Evolutionary conservation across 2,888 invertebrate species (phyloP).

Genomic region (Cerastis leucographa): DNA sequence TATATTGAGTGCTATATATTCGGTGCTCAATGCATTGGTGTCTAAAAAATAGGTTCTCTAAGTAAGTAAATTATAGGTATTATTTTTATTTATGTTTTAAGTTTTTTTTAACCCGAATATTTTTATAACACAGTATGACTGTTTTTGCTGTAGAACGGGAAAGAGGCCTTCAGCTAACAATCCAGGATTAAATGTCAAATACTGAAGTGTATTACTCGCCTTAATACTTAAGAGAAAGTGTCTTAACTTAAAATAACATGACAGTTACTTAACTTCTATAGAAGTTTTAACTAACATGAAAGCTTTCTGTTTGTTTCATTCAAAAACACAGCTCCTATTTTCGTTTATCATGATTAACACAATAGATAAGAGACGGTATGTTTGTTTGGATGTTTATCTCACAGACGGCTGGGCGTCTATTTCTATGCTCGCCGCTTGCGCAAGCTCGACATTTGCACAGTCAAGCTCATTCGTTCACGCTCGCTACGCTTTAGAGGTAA

Average conservation of each 20-base stretch:
- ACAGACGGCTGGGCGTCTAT: constrained; percentile 57
- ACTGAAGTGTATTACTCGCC: neutral
- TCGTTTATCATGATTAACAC: neutral
- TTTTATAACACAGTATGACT: neutral
- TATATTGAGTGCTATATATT: no score
- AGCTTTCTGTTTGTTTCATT: neutral
- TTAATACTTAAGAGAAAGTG: neutral
- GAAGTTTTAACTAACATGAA: neutral
- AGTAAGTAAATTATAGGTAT: no score
- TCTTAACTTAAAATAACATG: neutral
- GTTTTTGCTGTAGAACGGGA: neutral
- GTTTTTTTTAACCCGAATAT: neutral
- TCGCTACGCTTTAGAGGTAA: constrained; percentile 28
- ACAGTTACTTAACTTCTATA: neutral
- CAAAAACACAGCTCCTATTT: neutral
- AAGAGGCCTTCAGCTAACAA: neutral
- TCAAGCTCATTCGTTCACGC: constrained; percentile 44
- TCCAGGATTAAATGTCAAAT: neutral
- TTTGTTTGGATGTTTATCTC: constrained; percentile 33
- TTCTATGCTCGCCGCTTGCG: constrained; percentile 48
- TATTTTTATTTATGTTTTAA: neutral
- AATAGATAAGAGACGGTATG: constrained; percentile 5
- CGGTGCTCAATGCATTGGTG: no score
- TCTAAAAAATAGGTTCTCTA: no score
- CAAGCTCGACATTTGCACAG: constrained; percentile 56